Evolutionary conservation across 2,888 invertebrate genomes (phyloP), one percentile per base, ranked within the genome.

Genomic region (Acleris emargana): DNA sequence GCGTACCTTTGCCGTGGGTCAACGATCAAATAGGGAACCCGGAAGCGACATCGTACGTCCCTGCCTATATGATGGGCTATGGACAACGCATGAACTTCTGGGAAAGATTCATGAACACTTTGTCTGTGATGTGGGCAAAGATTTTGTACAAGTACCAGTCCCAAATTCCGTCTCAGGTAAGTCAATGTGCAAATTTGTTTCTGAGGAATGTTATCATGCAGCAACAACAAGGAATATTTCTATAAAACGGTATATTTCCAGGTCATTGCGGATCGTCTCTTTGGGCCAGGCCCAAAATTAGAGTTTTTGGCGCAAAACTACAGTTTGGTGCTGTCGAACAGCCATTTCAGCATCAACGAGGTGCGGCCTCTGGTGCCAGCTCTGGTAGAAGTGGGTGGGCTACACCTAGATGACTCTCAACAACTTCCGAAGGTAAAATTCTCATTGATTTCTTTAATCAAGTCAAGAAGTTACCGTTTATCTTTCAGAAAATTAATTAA

Each of bases 1-100:
- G 93, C 67, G 89, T 93, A 0, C 88, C 93, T 5, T 77, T 94
- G 49, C 94, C 94, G 0, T 94, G 94, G 94, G 86, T 92, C 5
- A 91, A 92, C 63, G 91, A 92, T 38, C 89, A 93, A 62, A 77
- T 94, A 51, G 94, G 93, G 1, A 94, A 93, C 71, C 94, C 94
- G 6, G 93, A 94, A 68, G 92, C 93, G 53, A 92, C 94, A 0
- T 84, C 94, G 1, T 94, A 94, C 69, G 91, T 94, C 51, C 93
- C 94, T 0, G 92, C 91, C 25, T 94, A 94, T 72, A 93, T 94
- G 87, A 84, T 90, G 71, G 86, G 91, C 5, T 93, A 81, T 68
- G 89, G 89, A 20, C 88, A 93, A 64, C 79, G 82, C 43, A 94
- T 94, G 94, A 85, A 74, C 7, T 75, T 93, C 20, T 89, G 84